Evolutionary conservation across 2,113 vertebrate species (phyloP).

Genomic region (Opisthocomus hoazin): DNA sequence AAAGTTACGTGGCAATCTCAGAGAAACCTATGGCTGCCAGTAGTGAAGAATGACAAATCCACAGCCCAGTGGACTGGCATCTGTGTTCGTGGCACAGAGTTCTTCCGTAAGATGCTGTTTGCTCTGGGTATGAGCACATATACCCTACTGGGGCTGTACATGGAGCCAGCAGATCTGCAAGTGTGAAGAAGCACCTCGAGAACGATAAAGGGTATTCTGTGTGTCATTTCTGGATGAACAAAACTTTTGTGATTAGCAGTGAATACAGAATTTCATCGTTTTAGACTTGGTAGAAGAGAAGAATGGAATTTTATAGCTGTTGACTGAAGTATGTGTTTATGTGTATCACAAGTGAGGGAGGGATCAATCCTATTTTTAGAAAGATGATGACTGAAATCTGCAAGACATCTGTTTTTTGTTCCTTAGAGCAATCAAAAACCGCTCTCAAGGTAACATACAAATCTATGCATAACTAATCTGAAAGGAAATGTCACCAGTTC

Average conservation of each 20-base stretch:
- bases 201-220: not conserved
- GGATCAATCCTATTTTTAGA: not conserved
- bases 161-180: not conserved
- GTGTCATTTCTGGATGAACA: not conserved
- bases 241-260: not conserved
- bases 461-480: not conserved
- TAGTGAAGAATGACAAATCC: not conserved
- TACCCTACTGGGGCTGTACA: not conserved
- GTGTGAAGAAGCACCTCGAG: not conserved
- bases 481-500: not conserved
- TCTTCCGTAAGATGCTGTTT: not conserved
- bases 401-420: not conserved
- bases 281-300: not conserved
- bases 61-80: not conserved
- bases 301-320: not conserved
- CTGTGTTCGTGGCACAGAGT: not conserved
- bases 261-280: not conserved
- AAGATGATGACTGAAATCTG: not conserved
- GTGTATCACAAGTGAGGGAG: not conserved
- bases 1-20: not conserved
- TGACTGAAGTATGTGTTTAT: not conserved
- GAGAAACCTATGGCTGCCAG: not conserved
- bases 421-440: not conserved
- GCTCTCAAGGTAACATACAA: not conserved
- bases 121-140: not conserved